These are phyloP conservation scores for Anolis sagrei DNA, from an alignment of 2,113 vertebrate species.

Conservation along the genomic window DNA sequence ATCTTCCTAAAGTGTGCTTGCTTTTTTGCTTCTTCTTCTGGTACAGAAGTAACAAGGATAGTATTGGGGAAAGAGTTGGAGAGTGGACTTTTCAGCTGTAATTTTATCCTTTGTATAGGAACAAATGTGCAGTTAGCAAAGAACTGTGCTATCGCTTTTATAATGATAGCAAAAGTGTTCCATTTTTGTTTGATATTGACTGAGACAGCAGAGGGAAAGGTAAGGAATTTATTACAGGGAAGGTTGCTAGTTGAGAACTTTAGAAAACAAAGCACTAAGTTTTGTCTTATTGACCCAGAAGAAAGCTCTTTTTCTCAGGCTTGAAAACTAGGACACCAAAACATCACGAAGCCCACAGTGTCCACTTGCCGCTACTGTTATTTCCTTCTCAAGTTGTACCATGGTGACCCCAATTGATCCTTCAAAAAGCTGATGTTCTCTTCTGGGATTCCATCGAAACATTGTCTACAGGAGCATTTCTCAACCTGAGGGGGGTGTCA, in stretches of 20 bases:
- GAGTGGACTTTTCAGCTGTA: not conserved
- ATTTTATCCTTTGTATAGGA: not conserved
- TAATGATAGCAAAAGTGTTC: not conserved
- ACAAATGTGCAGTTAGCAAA: not conserved
- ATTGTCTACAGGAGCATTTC: too few relatives aligned
- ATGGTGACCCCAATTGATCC: not conserved
- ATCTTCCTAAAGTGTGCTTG: not conserved
- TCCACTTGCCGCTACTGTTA: too few relatives aligned
- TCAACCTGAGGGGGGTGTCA: too few relatives aligned
- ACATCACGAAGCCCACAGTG: not conserved
- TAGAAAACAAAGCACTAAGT: not conserved
- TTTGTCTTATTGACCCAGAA: not conserved
- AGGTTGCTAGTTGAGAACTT: not conserved
- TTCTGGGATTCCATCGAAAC: not conserved
- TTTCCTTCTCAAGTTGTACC: not conserved
- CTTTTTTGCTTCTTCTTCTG: not conserved
- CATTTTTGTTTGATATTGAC: not conserved
- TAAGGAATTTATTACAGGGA: not conserved
- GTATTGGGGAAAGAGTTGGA: not conserved
- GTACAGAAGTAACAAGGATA: not conserved
- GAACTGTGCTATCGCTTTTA: not conserved
- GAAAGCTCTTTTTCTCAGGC: not conserved
- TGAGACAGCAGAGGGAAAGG: not conserved
- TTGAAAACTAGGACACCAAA: not conserved
- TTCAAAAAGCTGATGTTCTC: not conserved